Evolutionary conservation across 2,888 invertebrate species (phyloP), one percentile per base, ranked within the genome.

Genomic region (Anticlea derivata): DNA sequence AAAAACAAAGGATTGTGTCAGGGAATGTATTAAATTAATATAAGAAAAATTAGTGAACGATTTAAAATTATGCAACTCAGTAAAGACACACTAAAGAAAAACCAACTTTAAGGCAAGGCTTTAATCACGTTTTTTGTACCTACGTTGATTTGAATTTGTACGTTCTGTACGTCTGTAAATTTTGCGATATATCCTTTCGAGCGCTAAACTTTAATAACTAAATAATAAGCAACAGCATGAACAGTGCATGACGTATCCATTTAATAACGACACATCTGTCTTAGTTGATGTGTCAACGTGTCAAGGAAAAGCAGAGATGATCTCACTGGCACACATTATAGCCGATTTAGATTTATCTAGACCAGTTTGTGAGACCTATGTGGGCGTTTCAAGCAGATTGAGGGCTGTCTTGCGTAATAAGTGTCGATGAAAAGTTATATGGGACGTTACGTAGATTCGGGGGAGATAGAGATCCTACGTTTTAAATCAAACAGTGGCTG

Each of bases 311-410:
- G 50, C 40, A 52, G 35, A 60, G 61, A 63, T 61, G 55, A 55
- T 61, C 60, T 59, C 60, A 63, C 57, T 46, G 50, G 53, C 55
- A 50, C 59, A 57, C 50, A 37, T 54, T 58, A 52, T 43, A 52
- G 58, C 11, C 54, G 40, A 62, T 61, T 60, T 58, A 61, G 61
- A 61, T 62, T 50, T 56, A 62, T 62, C 61, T 60, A 62, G 61
- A 62, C 60, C 58, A 52, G 61, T 58, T 58, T 52, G 43, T 12
- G 29, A 33, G 52, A 52, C 54, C 54, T 53, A 53, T 53, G 61
- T 62, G 52, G 61, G 60, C 60, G 61, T 54, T 33, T 27, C 7
- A 37, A 33, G 34, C 13, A 40, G 34, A 41, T 46, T 27, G 41
- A 61, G 60, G 58, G 60, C 58, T 54, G 34, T 44, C 41, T 56